Evolutionary conservation across 2,797 vertebrate genomes (phyloP).

Genomic region (Mormyrops boulengeri): DNA sequence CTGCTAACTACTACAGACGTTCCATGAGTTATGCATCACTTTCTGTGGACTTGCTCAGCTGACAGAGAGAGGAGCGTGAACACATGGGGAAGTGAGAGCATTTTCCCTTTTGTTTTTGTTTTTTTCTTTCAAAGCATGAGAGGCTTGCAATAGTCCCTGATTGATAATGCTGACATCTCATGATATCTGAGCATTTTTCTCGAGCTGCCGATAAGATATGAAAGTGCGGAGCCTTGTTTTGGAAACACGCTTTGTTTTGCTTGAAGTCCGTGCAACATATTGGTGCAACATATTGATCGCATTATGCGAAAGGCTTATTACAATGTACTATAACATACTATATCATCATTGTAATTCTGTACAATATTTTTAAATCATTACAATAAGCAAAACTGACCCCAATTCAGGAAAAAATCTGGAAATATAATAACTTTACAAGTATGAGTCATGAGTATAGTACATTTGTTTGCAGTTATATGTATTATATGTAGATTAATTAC

Average conservation of each 20-base stretch:
- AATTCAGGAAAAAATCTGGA: neutral
- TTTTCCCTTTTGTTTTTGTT: neutral
- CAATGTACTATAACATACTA: neutral
- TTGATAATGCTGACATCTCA: neutral
- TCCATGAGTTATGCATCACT: neutral
- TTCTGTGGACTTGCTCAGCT: neutral
- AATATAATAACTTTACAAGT: neutral
- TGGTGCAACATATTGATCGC: neutral
- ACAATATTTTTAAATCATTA: neutral
- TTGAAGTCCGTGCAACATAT: neutral
- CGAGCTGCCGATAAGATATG: neutral
- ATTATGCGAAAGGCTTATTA: neutral
- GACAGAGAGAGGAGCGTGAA: neutral
- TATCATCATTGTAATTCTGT: neutral
- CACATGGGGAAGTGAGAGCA: neutral
- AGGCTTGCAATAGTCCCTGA: neutral
- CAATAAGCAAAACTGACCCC: neutral
- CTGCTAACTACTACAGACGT: neutral
- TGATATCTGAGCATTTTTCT: neutral
- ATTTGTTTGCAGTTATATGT: neutral
- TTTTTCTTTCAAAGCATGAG: neutral
- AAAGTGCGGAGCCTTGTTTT: neutral
- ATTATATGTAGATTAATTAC: neutral
- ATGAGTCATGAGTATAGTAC: neutral
- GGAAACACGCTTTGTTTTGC: neutral